These are phyloP conservation scores for Hyla sarda DNA, from an alignment of 2,113 vertebrate genomes.

Conservation along the genomic window DNA sequence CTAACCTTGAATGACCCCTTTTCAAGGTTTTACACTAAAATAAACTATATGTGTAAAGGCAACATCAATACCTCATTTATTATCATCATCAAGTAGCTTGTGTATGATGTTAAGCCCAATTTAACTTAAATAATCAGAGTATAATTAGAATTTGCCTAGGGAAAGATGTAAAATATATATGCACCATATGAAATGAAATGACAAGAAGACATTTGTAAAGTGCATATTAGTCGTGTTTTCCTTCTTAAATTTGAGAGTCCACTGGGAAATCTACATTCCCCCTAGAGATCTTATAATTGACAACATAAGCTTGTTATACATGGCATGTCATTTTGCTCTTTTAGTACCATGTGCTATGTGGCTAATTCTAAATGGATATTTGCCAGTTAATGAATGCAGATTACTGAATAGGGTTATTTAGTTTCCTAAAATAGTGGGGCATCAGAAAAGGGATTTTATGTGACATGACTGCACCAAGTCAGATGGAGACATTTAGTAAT, in stretches of 20 bases:
- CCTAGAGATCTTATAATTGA: constrained; percentile 15
- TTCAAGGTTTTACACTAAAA: too few relatives aligned
- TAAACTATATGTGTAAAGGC: background rate
- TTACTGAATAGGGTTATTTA: background rate
- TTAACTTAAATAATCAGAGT: background rate
- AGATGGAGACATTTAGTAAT: background rate
- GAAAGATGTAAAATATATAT: constrained; percentile 23
- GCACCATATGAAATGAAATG: constrained; percentile 11
- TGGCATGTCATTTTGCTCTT: constrained; percentile 35
- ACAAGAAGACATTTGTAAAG: constrained; percentile 28
- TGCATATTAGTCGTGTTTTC: constrained; percentile 20
- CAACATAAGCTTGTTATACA: constrained; percentile 29
- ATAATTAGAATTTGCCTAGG: constrained; percentile 19
- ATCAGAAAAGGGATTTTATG: background rate
- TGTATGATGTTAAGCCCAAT: background rate
- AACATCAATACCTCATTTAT: background rate
- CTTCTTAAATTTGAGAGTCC: constrained; percentile 7
- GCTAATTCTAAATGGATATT: background rate
- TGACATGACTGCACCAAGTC: background rate
- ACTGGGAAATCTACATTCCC: constrained; percentile 26
- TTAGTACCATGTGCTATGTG: background rate
- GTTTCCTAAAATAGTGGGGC: background rate
- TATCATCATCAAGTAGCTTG: background rate
- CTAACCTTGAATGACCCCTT: too few relatives aligned
- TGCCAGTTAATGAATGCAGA: background rate